Evolutionary conservation across 2,888 invertebrate genomes (phyloP), one percentile per base, ranked within the genome.

Genomic region (Zygaena filipendulae): DNA sequence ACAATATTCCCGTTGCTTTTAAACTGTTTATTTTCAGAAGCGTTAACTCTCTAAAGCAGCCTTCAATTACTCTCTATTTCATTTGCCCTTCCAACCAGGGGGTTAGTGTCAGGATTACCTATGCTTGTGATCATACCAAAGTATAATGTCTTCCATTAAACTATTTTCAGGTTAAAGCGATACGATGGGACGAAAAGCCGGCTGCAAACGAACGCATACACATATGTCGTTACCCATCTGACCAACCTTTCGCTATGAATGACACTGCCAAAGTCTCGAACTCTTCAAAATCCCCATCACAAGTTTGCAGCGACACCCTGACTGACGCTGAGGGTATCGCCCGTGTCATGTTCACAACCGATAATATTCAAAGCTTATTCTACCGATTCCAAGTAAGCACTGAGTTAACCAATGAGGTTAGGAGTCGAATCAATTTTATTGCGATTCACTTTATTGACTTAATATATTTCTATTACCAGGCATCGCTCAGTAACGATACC

Each of bases 111-210:
- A n/a, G n/a, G n/a, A n/a, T n/a, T n/a, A n/a, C n/a, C n/a, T n/a
- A n/a, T n/a, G n/a, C n/a, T n/a, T n/a, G n/a, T n/a, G n/a, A n/a
- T n/a, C 12, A 19, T 26, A 11, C 13, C 7, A 8, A 2, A 13
- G 10, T 21, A 11, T 18, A 2, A n/a, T 25, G 14, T 10, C 21
- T 26, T 23, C 13, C n/a, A n/a, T n/a, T n/a, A n/a, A n/a, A n/a
- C n/a, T n/a, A n/a, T 1, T 33, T 34, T 12, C 32, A 80, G 80
- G 56, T 80, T 11, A 72, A 68, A 53, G 79, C 77, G 1, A 68
- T 55, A 1, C 63, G 72, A 0, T 81, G 75, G 74, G 74, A 77
- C 24, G 70, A 67, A 24, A 71, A 68, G 13, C 68, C 72, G 3
- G 69, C 66, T 0, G n/a, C 44, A 0, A 51, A 47, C 7, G 61